Conservation (phyloP, 2,797 vertebrate species). For the Xerus rutilus region DNA sequence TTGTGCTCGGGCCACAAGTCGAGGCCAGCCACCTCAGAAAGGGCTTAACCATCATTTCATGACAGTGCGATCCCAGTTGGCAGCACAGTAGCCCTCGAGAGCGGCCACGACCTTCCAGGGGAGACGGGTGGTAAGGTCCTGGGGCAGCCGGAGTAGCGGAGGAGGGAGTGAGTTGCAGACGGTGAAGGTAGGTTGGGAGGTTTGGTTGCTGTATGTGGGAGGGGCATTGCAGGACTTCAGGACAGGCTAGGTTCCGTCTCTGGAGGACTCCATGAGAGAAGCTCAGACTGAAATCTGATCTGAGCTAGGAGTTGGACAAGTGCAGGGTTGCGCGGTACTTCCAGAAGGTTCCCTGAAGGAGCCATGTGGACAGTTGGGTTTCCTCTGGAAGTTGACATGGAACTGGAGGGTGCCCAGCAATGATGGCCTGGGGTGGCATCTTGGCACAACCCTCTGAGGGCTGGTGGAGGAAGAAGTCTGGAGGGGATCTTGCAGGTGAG, state of each 20-base stretch:
- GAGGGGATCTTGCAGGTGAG: not conserved
- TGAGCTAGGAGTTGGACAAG: no score
- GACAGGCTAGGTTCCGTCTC: not conserved
- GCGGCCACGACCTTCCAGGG: not conserved
- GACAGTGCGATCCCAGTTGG: not conserved
- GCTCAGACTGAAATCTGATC: not conserved
- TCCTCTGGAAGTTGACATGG: not conserved
- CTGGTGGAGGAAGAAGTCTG: not conserved
- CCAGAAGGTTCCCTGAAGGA: not conserved
- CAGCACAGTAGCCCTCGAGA: not conserved
- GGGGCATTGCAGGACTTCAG: fast-evolving
- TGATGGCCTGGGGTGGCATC: fast-evolving
- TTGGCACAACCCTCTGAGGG: not conserved
- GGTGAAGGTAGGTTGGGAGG: not conserved
- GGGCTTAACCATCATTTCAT: not conserved
- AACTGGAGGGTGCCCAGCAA: not conserved
- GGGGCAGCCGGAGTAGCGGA: not conserved
- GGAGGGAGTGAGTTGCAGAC: not conserved
- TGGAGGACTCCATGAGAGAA: not conserved
- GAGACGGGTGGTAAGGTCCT: not conserved
- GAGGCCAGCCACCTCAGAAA: not conserved
- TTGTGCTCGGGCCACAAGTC: not conserved
- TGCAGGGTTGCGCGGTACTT: no score
- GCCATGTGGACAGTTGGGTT: not conserved
- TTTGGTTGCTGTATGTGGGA: not conserved